Evolutionary conservation across 2,888 invertebrate genomes (phyloP).

Genomic region (Mimas tiliae): DNA sequence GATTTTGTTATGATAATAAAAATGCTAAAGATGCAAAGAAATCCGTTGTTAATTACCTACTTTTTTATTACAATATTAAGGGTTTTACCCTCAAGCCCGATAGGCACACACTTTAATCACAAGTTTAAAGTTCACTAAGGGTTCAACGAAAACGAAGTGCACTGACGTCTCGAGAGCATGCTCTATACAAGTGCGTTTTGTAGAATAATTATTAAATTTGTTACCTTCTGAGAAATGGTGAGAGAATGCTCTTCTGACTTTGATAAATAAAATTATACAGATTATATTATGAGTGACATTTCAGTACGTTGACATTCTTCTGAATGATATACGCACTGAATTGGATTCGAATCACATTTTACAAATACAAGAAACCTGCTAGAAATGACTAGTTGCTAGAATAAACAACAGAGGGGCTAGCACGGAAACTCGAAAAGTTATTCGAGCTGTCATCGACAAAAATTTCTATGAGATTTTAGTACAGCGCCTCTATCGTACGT

Average conservation of each 20-base stretch:
- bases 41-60: not conserved
- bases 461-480: too few species aligned
- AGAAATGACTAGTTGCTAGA: too few species aligned
- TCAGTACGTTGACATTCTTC: not conserved
- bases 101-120: slow-evolving; percentile 8
- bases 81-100: not conserved
- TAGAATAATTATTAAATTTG: slow-evolving; percentile 1
- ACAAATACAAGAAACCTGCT: too few species aligned
- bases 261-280: not conserved
- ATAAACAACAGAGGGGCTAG: too few species aligned
- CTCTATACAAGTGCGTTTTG: not conserved
- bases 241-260: not conserved
- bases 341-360: too few species aligned
- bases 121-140: not conserved
- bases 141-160: slow-evolving; percentile 10
- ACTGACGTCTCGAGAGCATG: slow-evolving; percentile 7
- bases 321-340: too few species aligned
- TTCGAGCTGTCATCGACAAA: too few species aligned
- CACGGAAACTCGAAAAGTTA: too few species aligned
- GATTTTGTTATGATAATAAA: too few species aligned
- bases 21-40: not conserved
- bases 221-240: not conserved
- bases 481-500: too few species aligned
- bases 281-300: not conserved
- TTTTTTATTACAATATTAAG: not conserved